Evolutionary conservation across 35 echinoderm and acorn worm species (phyloP).

Genomic region (Lytechinus pictus): DNA sequence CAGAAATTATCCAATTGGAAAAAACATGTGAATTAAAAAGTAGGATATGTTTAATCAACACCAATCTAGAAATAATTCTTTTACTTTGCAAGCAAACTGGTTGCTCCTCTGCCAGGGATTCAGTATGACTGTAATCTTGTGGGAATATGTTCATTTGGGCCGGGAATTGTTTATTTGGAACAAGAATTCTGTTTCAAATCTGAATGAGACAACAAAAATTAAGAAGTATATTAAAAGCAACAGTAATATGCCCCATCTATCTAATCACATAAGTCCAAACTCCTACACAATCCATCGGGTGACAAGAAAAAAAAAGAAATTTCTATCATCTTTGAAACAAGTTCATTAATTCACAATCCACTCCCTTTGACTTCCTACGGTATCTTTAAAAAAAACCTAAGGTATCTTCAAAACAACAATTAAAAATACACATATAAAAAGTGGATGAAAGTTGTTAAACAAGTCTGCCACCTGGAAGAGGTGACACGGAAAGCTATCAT

Average conservation of each 20-base stretch:
- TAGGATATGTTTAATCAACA: no score
- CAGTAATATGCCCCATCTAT: neutral
- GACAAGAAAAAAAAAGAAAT: no score
- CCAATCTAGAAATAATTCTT: no score
- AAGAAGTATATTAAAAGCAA: neutral
- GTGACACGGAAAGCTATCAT: slow-evolving; percentile 67
- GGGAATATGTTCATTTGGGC: neutral
- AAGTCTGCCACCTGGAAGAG: neutral
- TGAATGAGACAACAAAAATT: neutral
- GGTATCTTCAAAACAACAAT: neutral
- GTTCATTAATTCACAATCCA: no score
- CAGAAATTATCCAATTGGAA: no score
- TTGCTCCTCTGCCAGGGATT: no score
- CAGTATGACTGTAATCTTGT: no score
- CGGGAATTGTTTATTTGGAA: neutral
- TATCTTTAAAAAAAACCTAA: neutral
- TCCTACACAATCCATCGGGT: neutral
- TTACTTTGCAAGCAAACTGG: no score
- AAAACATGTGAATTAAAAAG: no score
- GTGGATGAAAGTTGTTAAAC: slow-evolving; percentile 1
- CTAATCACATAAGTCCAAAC: neutral
- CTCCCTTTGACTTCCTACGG: neutral
- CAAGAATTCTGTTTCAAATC: neutral
- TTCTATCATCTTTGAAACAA: no score
- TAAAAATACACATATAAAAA: slow-evolving; percentile 42